phyloP scores from a whole-genome alignment of 2,888 invertebrate species.

The Epinotia ramella region DNA sequence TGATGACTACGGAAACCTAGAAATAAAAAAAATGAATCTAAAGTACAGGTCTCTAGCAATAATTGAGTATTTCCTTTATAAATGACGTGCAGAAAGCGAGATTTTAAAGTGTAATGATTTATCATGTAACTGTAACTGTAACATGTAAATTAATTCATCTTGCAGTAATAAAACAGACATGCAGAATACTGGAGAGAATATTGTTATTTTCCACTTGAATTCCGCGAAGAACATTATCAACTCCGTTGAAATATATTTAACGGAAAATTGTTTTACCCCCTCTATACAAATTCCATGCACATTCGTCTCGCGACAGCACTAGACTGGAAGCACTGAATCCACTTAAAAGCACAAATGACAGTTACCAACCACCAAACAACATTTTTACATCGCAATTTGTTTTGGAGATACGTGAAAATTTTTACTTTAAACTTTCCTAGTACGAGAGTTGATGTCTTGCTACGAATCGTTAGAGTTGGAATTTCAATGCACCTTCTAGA shows the following conservation, averaged over 20 bases:
- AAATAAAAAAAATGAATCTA: too few relatives aligned
- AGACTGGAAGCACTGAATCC: constrained; percentile 41
- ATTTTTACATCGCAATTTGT: constrained; percentile 66
- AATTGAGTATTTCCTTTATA: too few relatives aligned
- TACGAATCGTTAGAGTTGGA: background rate
- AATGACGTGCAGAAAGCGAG: too few relatives aligned
- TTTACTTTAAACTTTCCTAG: constrained; percentile 45
- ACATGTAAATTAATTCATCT: background rate
- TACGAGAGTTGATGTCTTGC: constrained; percentile 50
- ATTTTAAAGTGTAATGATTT: too few relatives aligned
- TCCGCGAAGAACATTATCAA: constrained; percentile 6
- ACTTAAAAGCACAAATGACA: constrained; percentile 51
- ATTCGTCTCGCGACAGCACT: constrained; percentile 26
- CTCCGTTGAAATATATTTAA: background rate
- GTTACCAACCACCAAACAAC: constrained; percentile 60
- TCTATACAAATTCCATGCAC: constrained; percentile 4
- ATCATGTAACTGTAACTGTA: too few relatives aligned
- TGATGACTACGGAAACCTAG: too few relatives aligned
- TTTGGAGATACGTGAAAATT: constrained; percentile 63
- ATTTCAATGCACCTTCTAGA: background rate
- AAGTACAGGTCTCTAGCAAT: too few relatives aligned
- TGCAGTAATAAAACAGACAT: background rate
- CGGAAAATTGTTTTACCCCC: constrained; percentile 14
- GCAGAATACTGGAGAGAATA: background rate
- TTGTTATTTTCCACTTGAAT: constrained; percentile 4